Evolutionary conservation across 23 tunicate genomes (phyloP).

Genomic region (Corella eumyota): DNA sequence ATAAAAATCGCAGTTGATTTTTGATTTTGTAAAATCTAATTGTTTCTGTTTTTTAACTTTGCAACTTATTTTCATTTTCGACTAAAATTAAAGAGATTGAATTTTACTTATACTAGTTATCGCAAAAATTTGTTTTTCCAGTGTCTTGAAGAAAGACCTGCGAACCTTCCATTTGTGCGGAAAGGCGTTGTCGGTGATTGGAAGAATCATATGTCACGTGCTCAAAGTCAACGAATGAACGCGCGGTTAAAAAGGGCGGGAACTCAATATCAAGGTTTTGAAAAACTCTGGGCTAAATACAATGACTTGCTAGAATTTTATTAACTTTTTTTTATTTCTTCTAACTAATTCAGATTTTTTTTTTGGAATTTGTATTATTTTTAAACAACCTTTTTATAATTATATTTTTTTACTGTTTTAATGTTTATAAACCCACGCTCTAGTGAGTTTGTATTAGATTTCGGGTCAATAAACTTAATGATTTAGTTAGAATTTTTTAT

Average conservation of each 20-base stretch:
- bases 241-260: conserved; percentile 15
- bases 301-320: conserved; percentile 10
- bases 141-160: conserved; percentile 24
- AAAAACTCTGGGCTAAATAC: conserved; percentile 51
- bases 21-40: background rate
- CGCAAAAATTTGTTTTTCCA: conserved; percentile 4
- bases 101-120: background rate
- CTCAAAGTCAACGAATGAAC: conserved; percentile 45
- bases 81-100: background rate
- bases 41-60: background rate
- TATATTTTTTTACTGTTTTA: no score
- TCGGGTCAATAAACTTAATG: no score
- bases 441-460: no score
- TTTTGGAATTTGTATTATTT: no score
- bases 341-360: no score
- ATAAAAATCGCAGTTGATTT: background rate
- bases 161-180: conserved; percentile 30
- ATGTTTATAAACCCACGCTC: no score
- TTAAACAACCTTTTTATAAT: no score
- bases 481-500: no score
- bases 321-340: no score
- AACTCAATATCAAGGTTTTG: conserved; percentile 36
- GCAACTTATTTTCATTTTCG: background rate
- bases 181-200: conserved; percentile 75
- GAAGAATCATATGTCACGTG: conserved; percentile 33